phyloP scores from a whole-genome alignment of 2,797 vertebrate species.

The Sebastes variabilis region DNA sequence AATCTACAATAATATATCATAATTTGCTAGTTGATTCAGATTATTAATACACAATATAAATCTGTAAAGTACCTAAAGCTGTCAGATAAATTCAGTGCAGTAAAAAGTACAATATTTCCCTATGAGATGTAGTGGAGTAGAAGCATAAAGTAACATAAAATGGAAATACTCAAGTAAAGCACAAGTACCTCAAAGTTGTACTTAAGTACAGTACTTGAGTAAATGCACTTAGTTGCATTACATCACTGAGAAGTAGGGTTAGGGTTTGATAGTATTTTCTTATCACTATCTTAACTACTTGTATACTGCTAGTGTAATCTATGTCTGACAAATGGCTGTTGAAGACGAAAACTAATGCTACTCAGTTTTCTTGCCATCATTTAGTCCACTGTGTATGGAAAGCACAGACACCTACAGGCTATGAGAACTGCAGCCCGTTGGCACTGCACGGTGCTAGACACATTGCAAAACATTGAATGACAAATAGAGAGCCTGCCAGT shows the following conservation, averaged over 20 bases:
- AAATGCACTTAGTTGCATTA: no score
- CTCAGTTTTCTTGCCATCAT: conserved; percentile 4
- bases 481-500: conserved; percentile 30
- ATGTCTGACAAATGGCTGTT: background rate
- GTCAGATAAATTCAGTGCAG: no score
- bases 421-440: conserved; percentile 13
- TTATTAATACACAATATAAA: no score
- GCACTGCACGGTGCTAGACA: conserved; percentile 14
- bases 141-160: no score
- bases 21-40: no score
- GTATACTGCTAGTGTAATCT: background rate
- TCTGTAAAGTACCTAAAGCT: no score
- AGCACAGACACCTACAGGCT: conserved; percentile 32
- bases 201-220: no score
- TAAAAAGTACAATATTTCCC: no score
- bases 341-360: background rate
- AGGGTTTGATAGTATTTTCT: background rate
- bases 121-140: no score
- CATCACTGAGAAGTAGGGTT: background rate
- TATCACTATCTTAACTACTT: background rate
- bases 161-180: no score
- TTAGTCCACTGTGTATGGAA: conserved; percentile 9
- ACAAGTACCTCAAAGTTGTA: no score
- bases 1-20: no score
- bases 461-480: conserved; percentile 27